Conservation (phyloP, 1,140 invertebrate species). For the Drosophila kepulauana region DNA sequence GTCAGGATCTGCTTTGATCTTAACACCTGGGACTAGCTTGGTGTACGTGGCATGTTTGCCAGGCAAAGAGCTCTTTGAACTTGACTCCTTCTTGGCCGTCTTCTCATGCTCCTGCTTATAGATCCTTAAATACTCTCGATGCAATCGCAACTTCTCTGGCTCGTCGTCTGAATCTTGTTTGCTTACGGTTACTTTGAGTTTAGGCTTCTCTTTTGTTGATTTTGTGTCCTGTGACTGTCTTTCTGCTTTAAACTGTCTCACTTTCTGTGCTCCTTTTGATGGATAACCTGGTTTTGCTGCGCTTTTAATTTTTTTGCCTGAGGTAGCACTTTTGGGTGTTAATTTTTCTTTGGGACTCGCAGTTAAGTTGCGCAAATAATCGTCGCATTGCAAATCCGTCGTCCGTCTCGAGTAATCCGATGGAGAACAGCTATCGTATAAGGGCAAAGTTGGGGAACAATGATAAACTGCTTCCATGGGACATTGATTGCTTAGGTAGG, state of each 20-base stretch:
- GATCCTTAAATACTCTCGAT: constrained; percentile 29
- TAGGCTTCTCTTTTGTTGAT: background rate
- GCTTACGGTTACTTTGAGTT: too few relatives aligned
- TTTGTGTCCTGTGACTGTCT: background rate
- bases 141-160: constrained; percentile 2
- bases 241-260: background rate
- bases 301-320: background rate
- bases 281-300: background rate
- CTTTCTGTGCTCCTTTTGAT: background rate
- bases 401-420: background rate
- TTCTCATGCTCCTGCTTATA: constrained; percentile 30
- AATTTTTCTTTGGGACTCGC: background rate
- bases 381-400: constrained; percentile 49
- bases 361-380: constrained; percentile 11
- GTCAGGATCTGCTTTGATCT: background rate
- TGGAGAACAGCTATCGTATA: background rate
- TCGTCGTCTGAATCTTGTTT: background rate
- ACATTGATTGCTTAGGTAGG: constrained; percentile 9
- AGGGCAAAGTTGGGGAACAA: background rate
- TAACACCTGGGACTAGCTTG: background rate
- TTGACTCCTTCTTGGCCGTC: constrained; percentile 14
- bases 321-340: background rate
- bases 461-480: background rate
- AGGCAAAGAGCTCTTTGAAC: background rate
- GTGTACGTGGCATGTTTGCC: constrained; percentile 17